Evolutionary conservation across 2,113 vertebrate species (phyloP).

Genomic region (Coptodon rendalli): DNA sequence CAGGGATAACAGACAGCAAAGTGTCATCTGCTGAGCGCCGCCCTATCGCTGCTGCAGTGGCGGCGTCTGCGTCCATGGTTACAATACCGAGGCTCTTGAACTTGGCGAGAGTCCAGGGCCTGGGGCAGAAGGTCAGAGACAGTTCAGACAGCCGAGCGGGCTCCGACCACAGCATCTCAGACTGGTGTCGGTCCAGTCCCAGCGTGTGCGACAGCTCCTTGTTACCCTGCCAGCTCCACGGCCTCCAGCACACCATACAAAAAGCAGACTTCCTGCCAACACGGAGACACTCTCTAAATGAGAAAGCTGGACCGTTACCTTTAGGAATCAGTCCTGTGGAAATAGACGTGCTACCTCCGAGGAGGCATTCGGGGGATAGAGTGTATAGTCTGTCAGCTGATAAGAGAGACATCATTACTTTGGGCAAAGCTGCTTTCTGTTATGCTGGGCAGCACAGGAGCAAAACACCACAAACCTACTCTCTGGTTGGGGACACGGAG

Average conservation of each 20-base stretch:
- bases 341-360: slow-evolving; percentile 22
- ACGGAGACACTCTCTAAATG: slow-evolving; percentile 49
- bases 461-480: neutral
- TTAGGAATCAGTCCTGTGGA: slow-evolving; percentile 19
- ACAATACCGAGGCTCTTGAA: slow-evolving; percentile 40
- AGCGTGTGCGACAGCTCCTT: slow-evolving; percentile 41
- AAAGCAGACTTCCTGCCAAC: neutral
- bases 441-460: neutral
- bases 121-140: slow-evolving; percentile 30
- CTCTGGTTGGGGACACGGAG: neutral
- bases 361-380: slow-evolving; percentile 48
- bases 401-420: slow-evolving; percentile 5
- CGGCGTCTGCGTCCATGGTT: slow-evolving; percentile 27
- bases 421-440: neutral
- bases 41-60: slow-evolving; percentile 7
- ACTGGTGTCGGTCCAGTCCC: slow-evolving; percentile 49
- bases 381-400: slow-evolving; percentile 11
- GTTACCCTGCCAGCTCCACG: slow-evolving; percentile 47
- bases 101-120: slow-evolving; percentile 11
- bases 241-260: slow-evolving; percentile 4
- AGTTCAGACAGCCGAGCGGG: slow-evolving; percentile 7
- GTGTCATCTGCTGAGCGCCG: neutral
- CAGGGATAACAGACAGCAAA: slow-evolving; percentile 10
- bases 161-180: slow-evolving; percentile 51
- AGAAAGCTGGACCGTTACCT: slow-evolving; percentile 7